Evolutionary conservation across 2,888 invertebrate genomes (phyloP), one percentile per base, ranked within the genome.

Genomic region (Epistrophe grossulariae): DNA sequence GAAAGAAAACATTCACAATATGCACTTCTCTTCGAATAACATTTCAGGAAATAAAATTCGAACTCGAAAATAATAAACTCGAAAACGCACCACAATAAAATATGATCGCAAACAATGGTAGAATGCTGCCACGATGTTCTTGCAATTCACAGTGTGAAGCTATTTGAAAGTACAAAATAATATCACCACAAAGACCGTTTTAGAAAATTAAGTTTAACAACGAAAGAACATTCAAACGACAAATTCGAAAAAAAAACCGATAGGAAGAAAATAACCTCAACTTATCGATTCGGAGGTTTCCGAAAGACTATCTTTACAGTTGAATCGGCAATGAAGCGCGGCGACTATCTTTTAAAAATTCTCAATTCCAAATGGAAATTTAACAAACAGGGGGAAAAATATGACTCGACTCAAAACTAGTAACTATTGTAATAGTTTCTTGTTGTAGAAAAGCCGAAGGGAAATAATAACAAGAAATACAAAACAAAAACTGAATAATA

Each of bases 231-330:
- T 35, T 11, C 59, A 19, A 60, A 62, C 66, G 68, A 80, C 60
- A 79, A 79, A 50, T 66, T 66, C 72, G 52, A 68, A 52, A 72
- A n/a, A 24, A 72, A 57, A n/a, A 24, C 24, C 57, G 17, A 48
- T 15, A 60, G n/a, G 40, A 59, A 45, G 19, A 64, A 40, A 79
- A 15, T 52, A 73, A 79, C 70, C 81, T 81, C 78, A 82, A 70
- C 64, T 74, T 31, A 62, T 59, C 55, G 78, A 48, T 73, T 62
- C 55, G 74, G 74, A 85, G 81, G 85, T 59, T 71, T 66, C 62
- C 74, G 73, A 82, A 81, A 85, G 81, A 85, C 85, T 85, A 74
- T 71, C 81, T 70, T 81, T 35, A 43, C 57, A 55, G 48, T 59
- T 40, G 50, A 64, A 74, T 68, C 70, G 66, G 70, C 64, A 71